Percentiles rank a stretch among this genome's conserved stretches.
Conservation (phyloP, 2,888 invertebrate species). For the Deroplatys truncata region DNA sequence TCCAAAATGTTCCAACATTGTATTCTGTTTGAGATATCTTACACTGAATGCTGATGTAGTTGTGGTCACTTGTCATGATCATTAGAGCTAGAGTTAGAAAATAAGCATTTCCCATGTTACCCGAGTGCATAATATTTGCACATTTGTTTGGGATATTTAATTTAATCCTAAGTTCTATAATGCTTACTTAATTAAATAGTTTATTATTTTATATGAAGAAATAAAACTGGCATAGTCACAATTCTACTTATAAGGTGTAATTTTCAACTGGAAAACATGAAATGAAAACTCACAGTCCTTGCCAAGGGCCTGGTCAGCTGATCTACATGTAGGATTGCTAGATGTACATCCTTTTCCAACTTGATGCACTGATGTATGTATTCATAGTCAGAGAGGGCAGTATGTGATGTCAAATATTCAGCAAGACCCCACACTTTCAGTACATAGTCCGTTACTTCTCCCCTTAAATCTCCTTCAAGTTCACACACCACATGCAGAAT, state of each 20-base stretch:
- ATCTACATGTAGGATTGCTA: slow-evolving; percentile 53
- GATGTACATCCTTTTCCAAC: slow-evolving; percentile 78
- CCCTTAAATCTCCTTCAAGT: slow-evolving; percentile 67
- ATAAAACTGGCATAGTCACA: no score
- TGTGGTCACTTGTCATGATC: no score
- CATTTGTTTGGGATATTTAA: no score
- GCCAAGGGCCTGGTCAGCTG: slow-evolving; percentile 66
- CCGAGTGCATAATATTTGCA: no score
- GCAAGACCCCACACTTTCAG: slow-evolving; percentile 79
- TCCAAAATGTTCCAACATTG: no score
- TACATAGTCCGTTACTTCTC: slow-evolving; percentile 63
- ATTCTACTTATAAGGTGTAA: not conserved
- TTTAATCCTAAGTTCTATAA: no score
- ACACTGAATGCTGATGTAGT: no score
- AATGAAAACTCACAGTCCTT: slow-evolving; percentile 50
- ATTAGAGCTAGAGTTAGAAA: no score
- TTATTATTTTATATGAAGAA: no score
- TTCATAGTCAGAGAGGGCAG: slow-evolving; percentile 82
- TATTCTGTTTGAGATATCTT: no score
- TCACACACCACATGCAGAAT: slow-evolving; percentile 79
- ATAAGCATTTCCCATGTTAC: no score
- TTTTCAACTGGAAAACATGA: not conserved
- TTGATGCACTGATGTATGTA: slow-evolving; percentile 92
- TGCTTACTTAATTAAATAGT: no score
- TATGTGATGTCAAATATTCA: slow-evolving; percentile 83